These are phyloP conservation scores for Orussus abietinus DNA, from an alignment of 1,140 invertebrate genomes.

Conservation along the genomic window DNA sequence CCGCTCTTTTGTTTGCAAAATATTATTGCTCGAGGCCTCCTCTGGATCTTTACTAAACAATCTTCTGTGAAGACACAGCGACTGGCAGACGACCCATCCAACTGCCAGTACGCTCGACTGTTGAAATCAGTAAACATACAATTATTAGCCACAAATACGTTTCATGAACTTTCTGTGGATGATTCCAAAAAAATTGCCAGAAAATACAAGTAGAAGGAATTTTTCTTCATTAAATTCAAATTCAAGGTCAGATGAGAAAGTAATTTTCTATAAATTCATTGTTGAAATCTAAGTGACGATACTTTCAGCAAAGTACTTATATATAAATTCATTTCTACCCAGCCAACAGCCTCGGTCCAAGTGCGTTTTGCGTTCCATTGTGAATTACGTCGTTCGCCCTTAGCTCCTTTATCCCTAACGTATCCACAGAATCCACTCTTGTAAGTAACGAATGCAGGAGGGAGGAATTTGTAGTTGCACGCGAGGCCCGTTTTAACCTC, in stretches of 20 bases:
- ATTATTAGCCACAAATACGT: not conserved
- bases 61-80: slow-evolving; percentile 25
- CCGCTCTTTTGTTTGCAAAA: slow-evolving; percentile 16
- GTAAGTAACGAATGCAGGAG: slow-evolving; percentile 17
- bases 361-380: slow-evolving; percentile 33
- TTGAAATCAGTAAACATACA: slow-evolving; percentile 16
- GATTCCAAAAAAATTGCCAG: slow-evolving; percentile 2
- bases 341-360: slow-evolving; percentile 40
- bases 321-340: slow-evolving; percentile 27
- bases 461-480: slow-evolving; percentile 22
- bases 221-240: not conserved
- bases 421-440: slow-evolving; percentile 24
- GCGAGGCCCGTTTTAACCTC: slow-evolving; percentile 27
- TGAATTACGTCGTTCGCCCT: slow-evolving; percentile 24
- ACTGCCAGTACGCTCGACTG: slow-evolving; percentile 35
- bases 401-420: slow-evolving; percentile 18
- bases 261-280: slow-evolving; percentile 1
- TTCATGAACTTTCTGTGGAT: too few species aligned
- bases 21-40: slow-evolving; percentile 10
- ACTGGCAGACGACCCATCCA: slow-evolving; percentile 31
- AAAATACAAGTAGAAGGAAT: not conserved
- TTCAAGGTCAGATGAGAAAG: not conserved
- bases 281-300: too few species aligned
- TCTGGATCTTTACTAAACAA: slow-evolving; percentile 19
- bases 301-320: too few species aligned